Evolutionary conservation across 2,888 invertebrate genomes (phyloP).

Genomic region (Scaptomyza parva): DNA sequence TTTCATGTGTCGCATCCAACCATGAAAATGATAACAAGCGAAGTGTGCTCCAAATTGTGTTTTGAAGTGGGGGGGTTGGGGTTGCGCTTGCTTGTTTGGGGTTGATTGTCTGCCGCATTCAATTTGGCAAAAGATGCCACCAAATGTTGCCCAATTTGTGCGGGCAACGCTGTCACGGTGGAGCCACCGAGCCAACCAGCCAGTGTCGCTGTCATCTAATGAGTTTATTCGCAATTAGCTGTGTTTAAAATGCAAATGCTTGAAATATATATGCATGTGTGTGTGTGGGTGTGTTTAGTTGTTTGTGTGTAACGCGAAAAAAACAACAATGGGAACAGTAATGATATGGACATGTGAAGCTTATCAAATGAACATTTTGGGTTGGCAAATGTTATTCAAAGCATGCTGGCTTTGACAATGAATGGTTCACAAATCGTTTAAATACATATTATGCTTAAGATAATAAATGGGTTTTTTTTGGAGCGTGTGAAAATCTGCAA

Average conservation of each 20-base stretch:
- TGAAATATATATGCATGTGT: not conserved
- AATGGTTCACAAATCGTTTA: not conserved
- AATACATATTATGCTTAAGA: not conserved
- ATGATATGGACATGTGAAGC: conserved; percentile 26
- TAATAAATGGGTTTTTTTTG: too few relatives aligned
- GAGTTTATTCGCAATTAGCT: conserved; percentile 75
- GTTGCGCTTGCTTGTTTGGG: not conserved
- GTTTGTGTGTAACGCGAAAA: conserved; percentile 15
- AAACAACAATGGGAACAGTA: conserved; percentile 16
- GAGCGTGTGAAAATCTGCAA: too few relatives aligned
- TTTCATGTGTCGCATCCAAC: conserved; percentile 55
- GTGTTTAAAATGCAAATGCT: conserved; percentile 62
- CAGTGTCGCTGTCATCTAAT: conserved; percentile 60
- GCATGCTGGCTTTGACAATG: conserved; percentile 1
- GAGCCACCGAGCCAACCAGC: conserved; percentile 18
- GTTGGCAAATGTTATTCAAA: conserved; percentile 1
- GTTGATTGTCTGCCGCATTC: conserved; percentile 40
- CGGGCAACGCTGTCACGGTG: conserved; percentile 26
- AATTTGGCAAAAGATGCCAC: conserved; percentile 56
- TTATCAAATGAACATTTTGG: conserved; percentile 45
- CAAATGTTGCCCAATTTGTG: conserved; percentile 57
- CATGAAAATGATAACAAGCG: conserved; percentile 72
- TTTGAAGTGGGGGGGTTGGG: not conserved
- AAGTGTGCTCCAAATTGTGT: conserved; percentile 55
- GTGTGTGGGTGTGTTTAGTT: not conserved